Evolutionary conservation across 2,888 invertebrate genomes (phyloP).

Genomic region (Dolomedes plantarius): DNA sequence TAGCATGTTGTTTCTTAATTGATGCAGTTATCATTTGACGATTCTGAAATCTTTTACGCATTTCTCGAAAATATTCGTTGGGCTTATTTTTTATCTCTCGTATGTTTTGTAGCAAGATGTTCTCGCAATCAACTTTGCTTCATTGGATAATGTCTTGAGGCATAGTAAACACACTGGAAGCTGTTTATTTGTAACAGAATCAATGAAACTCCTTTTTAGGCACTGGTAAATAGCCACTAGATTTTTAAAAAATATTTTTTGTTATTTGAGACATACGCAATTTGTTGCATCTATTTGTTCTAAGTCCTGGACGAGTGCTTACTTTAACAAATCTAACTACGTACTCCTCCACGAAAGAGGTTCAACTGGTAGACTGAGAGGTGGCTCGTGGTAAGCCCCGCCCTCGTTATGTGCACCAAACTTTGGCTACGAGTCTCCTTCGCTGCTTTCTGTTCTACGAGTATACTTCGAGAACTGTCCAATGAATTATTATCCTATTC

Average conservation of each 20-base stretch:
- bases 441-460: too few species aligned
- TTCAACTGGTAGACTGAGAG: too few species aligned
- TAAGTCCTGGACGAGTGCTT: neutral
- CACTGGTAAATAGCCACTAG: neutral
- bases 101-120: neutral
- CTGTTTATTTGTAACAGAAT: constrained; percentile 9
- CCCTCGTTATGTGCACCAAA: too few species aligned
- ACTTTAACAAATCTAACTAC: too few species aligned
- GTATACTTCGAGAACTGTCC: too few species aligned
- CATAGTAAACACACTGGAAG: constrained; percentile 6
- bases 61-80: neutral
- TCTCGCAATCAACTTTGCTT: neutral
- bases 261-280: neutral
- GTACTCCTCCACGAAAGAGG: too few species aligned
- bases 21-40: neutral
- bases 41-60: constrained; percentile 3
- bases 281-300: too few species aligned
- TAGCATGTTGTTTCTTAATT: constrained; percentile 11
- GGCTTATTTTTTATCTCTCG: neutral
- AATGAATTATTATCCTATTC: too few species aligned
- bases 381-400: too few species aligned
- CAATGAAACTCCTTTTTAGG: neutral
- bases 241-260: too few species aligned
- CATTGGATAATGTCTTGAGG: constrained; percentile 9
- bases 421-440: too few species aligned